phyloP scores from a whole-genome alignment of 2,113 vertebrate genomes.

The Pangasianodon hypophthalmus region DNA sequence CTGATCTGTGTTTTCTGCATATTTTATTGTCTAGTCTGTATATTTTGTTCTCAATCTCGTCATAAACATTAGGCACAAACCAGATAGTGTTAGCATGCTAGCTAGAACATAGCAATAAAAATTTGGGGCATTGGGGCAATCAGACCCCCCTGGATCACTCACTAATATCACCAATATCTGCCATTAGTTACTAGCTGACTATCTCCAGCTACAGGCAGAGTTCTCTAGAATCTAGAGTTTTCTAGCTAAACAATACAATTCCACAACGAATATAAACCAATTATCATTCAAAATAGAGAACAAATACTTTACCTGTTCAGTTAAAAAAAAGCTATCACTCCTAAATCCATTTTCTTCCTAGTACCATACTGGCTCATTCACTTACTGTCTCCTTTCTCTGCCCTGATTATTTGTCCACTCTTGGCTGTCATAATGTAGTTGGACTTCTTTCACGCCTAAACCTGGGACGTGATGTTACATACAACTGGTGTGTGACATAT shows the following conservation, averaged over 20 bases:
- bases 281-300: background rate
- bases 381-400: background rate
- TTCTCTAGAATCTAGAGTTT: background rate
- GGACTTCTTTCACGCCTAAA: background rate
- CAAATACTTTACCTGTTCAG: background rate
- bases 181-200: background rate
- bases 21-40: background rate
- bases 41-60: background rate
- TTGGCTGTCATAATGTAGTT: background rate
- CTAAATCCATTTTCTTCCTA: background rate
- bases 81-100: background rate
- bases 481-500: background rate
- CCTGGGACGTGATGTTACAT: background rate
- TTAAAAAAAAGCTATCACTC: background rate
- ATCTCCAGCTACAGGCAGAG: background rate
- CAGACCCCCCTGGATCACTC: background rate
- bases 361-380: background rate
- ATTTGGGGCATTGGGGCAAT: background rate
- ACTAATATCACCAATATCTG: background rate
- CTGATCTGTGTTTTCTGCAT: background rate
- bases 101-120: background rate
- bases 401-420: background rate
- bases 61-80: background rate
- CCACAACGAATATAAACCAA: background rate
- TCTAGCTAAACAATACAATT: background rate